Base-by-base conservation (phyloP, 1,140 invertebrate species). In the Microvelia longipes region DNA sequence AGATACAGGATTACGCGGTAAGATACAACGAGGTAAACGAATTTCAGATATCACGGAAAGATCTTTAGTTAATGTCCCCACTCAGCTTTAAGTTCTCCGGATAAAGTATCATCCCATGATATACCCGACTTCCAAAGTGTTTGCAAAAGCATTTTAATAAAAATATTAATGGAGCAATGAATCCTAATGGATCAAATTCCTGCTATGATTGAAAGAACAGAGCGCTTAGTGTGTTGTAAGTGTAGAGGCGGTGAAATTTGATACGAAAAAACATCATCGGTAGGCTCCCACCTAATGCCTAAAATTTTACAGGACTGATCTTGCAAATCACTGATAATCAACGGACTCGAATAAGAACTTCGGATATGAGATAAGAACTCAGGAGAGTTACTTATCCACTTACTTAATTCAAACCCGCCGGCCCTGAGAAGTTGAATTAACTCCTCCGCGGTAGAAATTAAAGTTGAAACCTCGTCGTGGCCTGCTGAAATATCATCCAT, bases 171-270 rank as follows among this genome's bases (percentile, higher is more conserved):
- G 75, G 71, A 29, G 69, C 69, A 5, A 78, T 11, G 1, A 78
- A 71, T 2, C 78, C 78, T 28, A 79, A 70, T 0, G 77, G 77
- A 69, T 78, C 77, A 72, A 77, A 79, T 73, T 69, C 71, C 71
- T 29, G 71, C 74, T n/a, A 71, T 73, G 19, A 61, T 69, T 5
- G 76, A 73, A 28, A 76, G 67, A 29, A 78, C 64, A 26, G 11
- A 60, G 29, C 76, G 61, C 63, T 77, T 77, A 19, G 66, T 67
- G 24, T 11, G 19, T 50, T 26, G 28, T 28, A 28, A 11, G 28
- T 11, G 28, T 13, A 5, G 28, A n/a, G 28, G 28, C 19, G n/a
- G 15, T 67, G 26, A 19, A 28, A 67, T 29, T 13, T 27, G 19
- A 29, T 25, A 67, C 2, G 25, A 67, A 28, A 67, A 28, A 2